These are phyloP conservation scores for Uloborus plumipes DNA, from an alignment of 2,888 invertebrate genomes.

Conservation along the genomic window DNA sequence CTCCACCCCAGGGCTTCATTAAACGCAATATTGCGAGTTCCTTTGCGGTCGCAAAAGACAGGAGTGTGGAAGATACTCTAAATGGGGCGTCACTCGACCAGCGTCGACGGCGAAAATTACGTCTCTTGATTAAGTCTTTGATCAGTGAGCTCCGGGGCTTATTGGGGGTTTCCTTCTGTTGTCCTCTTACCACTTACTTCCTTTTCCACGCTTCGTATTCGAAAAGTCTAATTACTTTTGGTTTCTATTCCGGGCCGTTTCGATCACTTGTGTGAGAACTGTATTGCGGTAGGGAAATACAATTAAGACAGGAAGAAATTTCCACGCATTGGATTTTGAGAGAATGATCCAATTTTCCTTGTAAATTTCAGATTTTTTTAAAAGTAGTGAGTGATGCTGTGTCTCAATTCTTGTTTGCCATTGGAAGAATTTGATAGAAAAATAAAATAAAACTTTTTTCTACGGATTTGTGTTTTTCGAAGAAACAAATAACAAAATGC, in stretches of 20 bases:
- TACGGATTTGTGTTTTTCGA: too few relatives aligned
- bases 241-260: background rate
- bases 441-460: too few relatives aligned
- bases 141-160: conserved; percentile 7
- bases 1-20: too few relatives aligned
- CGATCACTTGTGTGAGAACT: background rate
- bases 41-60: background rate
- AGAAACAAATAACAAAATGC: too few relatives aligned
- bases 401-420: too few relatives aligned
- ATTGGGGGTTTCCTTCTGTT: conserved; percentile 1
- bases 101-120: conserved; percentile 29
- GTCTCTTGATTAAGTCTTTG: conserved; percentile 34
- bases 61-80: background rate
- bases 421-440: too few relatives aligned
- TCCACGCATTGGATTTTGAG: too few relatives aligned
- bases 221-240: conserved; percentile 29
- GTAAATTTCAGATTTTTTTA: too few relatives aligned
- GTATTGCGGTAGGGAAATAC: too few relatives aligned
- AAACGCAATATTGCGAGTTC: background rate
- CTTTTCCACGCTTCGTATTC: conserved; percentile 8
- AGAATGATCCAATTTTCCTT: too few relatives aligned
- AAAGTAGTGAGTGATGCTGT: too few relatives aligned
- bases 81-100: conserved; percentile 32
- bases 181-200: conserved; percentile 2
- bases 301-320: too few relatives aligned